Conservation (phyloP, 2,888 invertebrate genomes). For the Platerodrilus igneus region DNA sequence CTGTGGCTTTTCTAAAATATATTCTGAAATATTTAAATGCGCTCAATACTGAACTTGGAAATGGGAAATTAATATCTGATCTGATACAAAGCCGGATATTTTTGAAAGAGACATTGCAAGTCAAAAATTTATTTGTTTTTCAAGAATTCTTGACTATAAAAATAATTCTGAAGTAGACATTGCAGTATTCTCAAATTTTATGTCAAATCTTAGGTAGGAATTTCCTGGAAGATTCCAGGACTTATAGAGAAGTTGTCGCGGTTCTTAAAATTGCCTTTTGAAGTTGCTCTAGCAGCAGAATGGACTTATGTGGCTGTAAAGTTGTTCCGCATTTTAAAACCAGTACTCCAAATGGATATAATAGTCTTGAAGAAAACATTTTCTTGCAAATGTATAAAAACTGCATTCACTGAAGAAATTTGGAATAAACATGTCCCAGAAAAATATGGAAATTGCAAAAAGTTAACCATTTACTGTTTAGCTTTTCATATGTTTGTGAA, state of each 20-base stretch:
- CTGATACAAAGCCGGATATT: slow-evolving; percentile 29
- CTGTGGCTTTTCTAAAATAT: slow-evolving; percentile 8
- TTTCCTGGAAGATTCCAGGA: slow-evolving; percentile 31
- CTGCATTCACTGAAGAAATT: slow-evolving; percentile 8
- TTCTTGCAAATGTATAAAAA: slow-evolving; percentile 8
- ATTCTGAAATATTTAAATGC: slow-evolving; percentile 17
- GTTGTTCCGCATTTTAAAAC: slow-evolving; percentile 28
- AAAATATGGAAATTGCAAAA: too few relatives aligned
- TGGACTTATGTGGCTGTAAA: too few relatives aligned
- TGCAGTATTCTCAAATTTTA: slow-evolving; percentile 31
- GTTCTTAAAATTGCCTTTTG: too few relatives aligned
- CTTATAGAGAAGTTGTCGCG: too few relatives aligned
- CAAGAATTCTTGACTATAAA: slow-evolving; percentile 35
- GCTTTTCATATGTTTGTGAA: too few relatives aligned
- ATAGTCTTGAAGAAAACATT: slow-evolving; percentile 10
- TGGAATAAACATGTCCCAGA: too few relatives aligned
- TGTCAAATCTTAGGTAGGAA: slow-evolving; percentile 33
- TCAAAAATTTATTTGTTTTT: slow-evolving; percentile 30
- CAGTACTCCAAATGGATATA: slow-evolving; percentile 29
- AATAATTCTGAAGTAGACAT: slow-evolving; percentile 10
- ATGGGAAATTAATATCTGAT: slow-evolving; percentile 30
- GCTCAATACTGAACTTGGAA: slow-evolving; percentile 27
- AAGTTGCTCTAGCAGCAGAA: too few relatives aligned
- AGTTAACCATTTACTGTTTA: too few relatives aligned
- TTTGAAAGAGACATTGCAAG: slow-evolving; percentile 26